A percentile compares a stretch with the other conserved stretches of the same genome.
Evolutionary conservation across 2,113 vertebrate species (phyloP).

Genomic region (Festucalex cinctus): DNA sequence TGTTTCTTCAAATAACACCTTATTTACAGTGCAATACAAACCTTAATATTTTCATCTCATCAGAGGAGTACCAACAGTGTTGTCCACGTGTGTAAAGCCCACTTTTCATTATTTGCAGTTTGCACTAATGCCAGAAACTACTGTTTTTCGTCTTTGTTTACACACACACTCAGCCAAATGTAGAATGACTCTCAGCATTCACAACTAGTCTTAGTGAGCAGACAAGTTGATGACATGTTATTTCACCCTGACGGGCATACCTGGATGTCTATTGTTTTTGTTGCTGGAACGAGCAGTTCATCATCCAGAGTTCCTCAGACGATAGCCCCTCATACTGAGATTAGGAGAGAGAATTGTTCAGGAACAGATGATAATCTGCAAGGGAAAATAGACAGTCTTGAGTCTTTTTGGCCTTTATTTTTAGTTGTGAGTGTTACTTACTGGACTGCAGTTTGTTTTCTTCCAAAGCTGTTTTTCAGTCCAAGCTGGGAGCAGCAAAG

Average conservation of each 20-base stretch:
- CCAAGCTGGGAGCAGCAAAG: constrained; percentile 31
- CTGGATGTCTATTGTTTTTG: constrained; percentile 11
- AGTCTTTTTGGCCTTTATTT: neutral
- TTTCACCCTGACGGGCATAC: constrained; percentile 8
- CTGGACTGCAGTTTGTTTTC: constrained; percentile 10
- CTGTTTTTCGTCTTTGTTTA: constrained; percentile 27
- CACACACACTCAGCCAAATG: constrained; percentile 10
- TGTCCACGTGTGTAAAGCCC: too few species aligned
- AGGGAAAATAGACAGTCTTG: neutral
- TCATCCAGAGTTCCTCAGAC: constrained; percentile 14
- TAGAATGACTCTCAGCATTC: neutral
- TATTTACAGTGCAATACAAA: too few species aligned
- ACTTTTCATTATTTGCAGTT: neutral
- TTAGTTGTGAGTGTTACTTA: neutral
- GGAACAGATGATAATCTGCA: constrained; percentile 11
- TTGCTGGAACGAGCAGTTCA: constrained; percentile 1
- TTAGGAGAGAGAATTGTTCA: constrained; percentile 22
- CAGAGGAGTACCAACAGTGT: too few species aligned
- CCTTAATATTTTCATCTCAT: too few species aligned
- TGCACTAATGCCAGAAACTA: constrained; percentile 18
- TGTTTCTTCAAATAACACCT: too few species aligned
- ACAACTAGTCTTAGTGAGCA: constrained; percentile 6
- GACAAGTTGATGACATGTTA: neutral
- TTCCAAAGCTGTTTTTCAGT: constrained; percentile 13
- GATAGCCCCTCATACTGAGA: constrained; percentile 14